phyloP scores from a whole-genome alignment of 23 tunicate species.

The Phallusia fumigata region DNA sequence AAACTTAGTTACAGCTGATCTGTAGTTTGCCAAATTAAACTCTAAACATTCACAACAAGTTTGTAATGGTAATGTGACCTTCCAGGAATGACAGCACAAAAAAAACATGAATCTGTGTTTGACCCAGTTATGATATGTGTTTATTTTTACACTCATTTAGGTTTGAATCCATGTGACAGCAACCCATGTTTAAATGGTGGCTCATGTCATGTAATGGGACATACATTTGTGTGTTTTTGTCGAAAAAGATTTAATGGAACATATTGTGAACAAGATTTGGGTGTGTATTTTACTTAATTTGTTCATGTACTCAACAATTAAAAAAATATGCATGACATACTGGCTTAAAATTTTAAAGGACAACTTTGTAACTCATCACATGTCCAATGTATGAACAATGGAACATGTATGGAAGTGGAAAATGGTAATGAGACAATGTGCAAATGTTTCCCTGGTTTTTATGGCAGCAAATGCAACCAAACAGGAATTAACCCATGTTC shows the following conservation, averaged over 20 bases:
- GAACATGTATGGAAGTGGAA: neutral
- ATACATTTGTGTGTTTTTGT: neutral
- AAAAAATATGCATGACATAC: neutral
- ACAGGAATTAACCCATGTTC: constrained; percentile 23
- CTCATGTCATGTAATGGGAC: neutral
- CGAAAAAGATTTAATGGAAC: neutral
- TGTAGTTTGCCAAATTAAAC: no score
- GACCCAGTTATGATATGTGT: no score
- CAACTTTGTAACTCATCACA: neutral
- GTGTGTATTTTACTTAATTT: neutral
- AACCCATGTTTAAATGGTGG: neutral
- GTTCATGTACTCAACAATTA: neutral
- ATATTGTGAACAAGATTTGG: neutral
- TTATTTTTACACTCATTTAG: no score
- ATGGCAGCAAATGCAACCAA: neutral
- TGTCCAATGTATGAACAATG: neutral
- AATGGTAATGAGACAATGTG: neutral
- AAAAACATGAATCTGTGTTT: no score
- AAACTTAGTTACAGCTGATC: no score
- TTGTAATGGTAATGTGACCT: no score
- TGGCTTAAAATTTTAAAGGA: neutral
- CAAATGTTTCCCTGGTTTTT: neutral
- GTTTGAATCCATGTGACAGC: constrained; percentile 1
- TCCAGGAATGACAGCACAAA: no score
- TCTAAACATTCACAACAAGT: no score